Percentiles rank a stretch among this genome's conserved stretches.
These are phyloP conservation scores for Polietes domitor DNA, from an alignment of 2,888 invertebrate species.

Conservation along the genomic window DNA sequence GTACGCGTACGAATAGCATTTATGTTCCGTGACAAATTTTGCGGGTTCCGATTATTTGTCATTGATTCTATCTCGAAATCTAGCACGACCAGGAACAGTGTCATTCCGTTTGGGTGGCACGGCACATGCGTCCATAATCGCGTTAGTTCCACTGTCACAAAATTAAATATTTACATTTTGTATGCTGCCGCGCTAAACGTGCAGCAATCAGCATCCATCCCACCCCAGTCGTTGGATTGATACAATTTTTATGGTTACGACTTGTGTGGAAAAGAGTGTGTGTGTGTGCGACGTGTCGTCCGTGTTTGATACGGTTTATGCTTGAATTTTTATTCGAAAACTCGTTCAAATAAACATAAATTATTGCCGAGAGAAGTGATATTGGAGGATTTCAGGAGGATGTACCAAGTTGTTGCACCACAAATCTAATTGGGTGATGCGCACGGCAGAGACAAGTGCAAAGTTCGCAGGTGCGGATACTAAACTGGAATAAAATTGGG, in stretches of 20 bases:
- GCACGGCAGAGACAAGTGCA: too few relatives aligned
- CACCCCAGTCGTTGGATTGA: slow-evolving; percentile 36
- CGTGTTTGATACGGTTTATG: slow-evolving; percentile 73
- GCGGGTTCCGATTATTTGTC: slow-evolving; percentile 77
- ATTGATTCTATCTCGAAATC: slow-evolving; percentile 52
- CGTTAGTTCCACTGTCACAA: slow-evolving; percentile 78
- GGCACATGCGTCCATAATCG: slow-evolving; percentile 76
- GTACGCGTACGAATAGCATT: slow-evolving; percentile 14
- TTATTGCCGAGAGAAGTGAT: slow-evolving; percentile 3
- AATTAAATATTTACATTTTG: slow-evolving; percentile 78
- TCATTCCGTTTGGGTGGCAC: slow-evolving; percentile 33
- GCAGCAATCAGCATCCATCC: neutral
- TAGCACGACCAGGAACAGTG: slow-evolving; percentile 21
- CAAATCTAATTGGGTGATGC: neutral
- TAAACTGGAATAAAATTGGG: too few relatives aligned
- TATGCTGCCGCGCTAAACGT: slow-evolving; percentile 51
- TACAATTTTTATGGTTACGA: slow-evolving; percentile 64
- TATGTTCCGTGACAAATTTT: slow-evolving; percentile 74
- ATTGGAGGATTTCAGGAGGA: neutral
- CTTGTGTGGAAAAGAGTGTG: slow-evolving; percentile 59
- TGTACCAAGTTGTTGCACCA: neutral
- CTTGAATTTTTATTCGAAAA: slow-evolving; percentile 75
- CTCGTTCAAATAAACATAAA: slow-evolving; percentile 19
- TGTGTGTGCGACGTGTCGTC: too few relatives aligned
- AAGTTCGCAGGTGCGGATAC: neutral